Conservation (phyloP, 92 coral and sea anemone genomes). For the Zoanthus gigantus region DNA sequence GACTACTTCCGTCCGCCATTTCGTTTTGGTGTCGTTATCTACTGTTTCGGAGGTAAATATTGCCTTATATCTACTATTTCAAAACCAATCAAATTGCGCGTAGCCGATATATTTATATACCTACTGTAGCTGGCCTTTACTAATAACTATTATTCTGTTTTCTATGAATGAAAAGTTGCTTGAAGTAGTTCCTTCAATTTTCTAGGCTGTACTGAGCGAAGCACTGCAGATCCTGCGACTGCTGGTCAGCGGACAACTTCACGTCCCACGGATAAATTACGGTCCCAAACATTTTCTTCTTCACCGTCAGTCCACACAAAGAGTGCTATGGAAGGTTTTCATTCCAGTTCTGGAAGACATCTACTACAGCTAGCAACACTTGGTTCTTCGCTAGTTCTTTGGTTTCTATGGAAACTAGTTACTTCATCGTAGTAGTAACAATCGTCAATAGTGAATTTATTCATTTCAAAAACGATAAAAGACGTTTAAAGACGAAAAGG, state of each 20-base stretch:
- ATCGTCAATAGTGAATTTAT: not conserved
- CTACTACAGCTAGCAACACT: not conserved
- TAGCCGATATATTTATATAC: too few species aligned
- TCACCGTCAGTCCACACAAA: not conserved
- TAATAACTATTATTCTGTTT: not conserved
- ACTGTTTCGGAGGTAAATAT: too few species aligned
- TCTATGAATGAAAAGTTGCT: not conserved
- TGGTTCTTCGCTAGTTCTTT: not conserved
- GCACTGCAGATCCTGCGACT: not conserved
- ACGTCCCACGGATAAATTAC: not conserved
- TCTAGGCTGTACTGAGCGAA: constrained; percentile 16
- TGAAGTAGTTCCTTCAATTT: not conserved
- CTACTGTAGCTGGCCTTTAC: too few species aligned
- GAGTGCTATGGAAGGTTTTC: not conserved
- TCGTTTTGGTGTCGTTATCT: too few species aligned
- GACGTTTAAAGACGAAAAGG: not conserved
- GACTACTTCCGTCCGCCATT: too few species aligned
- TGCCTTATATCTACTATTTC: too few species aligned
- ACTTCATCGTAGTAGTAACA: not conserved
- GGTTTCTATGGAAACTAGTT: not conserved
- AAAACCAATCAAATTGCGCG: too few species aligned
- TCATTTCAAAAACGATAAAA: not conserved
- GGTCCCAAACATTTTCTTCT: not conserved
- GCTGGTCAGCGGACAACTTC: not conserved
- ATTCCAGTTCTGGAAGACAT: not conserved